Base-by-base conservation (phyloP, 2,888 invertebrate genomes). In the Ormyrus rosae region DNA sequence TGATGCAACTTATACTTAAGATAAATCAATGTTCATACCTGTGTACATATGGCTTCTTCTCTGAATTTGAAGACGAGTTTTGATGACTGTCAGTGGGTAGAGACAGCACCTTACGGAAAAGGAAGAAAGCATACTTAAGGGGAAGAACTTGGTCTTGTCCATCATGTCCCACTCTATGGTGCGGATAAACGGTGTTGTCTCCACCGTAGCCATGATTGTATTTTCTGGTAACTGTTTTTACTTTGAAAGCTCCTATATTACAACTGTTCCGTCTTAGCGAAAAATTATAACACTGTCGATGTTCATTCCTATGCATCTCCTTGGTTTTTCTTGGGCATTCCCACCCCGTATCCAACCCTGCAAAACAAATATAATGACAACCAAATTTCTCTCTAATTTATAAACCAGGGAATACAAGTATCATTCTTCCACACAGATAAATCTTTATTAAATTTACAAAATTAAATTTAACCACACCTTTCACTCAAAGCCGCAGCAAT, bases 101-200 rank as follows among this genome's bases (percentile, higher is more conserved):
- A 99, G 93, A 82, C 90, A 90, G 81, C 92, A 92, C 83, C 94
- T 91, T 88, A 96, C 94, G 83, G 95, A 93, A 85, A 97, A 96
- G 67, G 96, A 96, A 88, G 98, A 98, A 11, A 97, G 91, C 92
- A 98, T 96, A 78, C 97, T 97, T 78, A 99, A 91, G 0, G 98
- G 98, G 88, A 97, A 97, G 90, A 98, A 99, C 89, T 97, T 98
- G 67, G 93, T 93, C 88, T 97, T 98, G 91, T 99, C 96, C 97
- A 99, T 96, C 99, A 99, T 99, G 84, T 98, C 94, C 96, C 98
- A 97, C 91, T 99, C 99, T 83, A 99, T 98, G 6, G 96, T 97
- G 48, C 94, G 95, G 82, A 96, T 95, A 75, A 94, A 93, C 19
- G 91, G 91, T 6, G 94, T 93, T 11, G 92, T 91, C 85, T 94